phyloP scores from a whole-genome alignment of 2,113 vertebrate genomes.

The Ammospiza caudacuta region DNA sequence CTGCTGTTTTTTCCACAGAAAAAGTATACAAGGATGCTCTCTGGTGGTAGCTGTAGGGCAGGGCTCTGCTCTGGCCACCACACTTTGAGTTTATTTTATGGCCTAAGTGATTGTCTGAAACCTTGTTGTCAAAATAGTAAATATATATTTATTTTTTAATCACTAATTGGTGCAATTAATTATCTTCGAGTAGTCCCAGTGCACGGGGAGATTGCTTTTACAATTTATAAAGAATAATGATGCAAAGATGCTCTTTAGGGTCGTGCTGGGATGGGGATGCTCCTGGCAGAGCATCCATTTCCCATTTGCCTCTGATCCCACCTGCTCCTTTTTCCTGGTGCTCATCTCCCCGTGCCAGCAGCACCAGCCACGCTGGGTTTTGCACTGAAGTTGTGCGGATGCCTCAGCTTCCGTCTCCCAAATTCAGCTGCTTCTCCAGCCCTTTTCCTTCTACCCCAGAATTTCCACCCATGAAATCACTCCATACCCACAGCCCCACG shows the following conservation, averaged over 20 bases:
- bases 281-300: neutral
- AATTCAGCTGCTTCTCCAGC: neutral
- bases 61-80: neutral
- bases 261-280: neutral
- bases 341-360: neutral
- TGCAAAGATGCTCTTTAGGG: neutral
- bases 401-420: neutral
- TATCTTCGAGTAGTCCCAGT: neutral
- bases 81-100: neutral
- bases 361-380: neutral
- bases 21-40: slow-evolving; percentile 68
- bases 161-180: neutral
- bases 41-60: slow-evolving; percentile 22
- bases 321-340: neutral
- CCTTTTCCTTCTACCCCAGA: neutral
- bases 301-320: neutral
- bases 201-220: neutral
- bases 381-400: neutral
- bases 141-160: neutral
- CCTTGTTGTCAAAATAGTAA: neutral
- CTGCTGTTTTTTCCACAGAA: neutral
- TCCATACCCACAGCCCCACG: accelerated
- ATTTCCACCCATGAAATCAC: neutral
- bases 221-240: neutral
- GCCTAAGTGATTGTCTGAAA: neutral